Percentiles rank a stretch among this genome's conserved stretches.
Conservation (phyloP, 2,888 invertebrate species). For the Crematogaster levior region DNA sequence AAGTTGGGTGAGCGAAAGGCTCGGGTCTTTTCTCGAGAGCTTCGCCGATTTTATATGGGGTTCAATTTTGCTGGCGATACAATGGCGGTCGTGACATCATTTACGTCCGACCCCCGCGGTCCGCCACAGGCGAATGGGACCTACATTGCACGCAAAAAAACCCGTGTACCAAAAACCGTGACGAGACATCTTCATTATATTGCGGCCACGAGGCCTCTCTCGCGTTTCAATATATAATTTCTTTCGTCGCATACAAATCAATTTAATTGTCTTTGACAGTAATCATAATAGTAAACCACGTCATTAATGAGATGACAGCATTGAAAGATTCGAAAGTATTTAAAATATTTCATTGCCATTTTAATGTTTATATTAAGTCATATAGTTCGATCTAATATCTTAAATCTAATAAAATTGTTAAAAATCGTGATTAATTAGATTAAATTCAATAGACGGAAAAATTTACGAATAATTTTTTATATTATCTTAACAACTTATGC, state of each 20-base stretch:
- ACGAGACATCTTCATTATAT: slow-evolving; percentile 83
- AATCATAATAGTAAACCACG: neutral
- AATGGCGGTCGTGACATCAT: slow-evolving; percentile 81
- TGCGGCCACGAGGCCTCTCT: slow-evolving; percentile 74
- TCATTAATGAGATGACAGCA: neutral
- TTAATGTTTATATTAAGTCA: too few relatives aligned
- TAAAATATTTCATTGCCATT: neutral
- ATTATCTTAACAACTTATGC: neutral
- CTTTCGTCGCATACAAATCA: slow-evolving; percentile 49
- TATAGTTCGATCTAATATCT: too few relatives aligned
- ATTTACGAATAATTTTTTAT: neutral
- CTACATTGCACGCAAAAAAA: slow-evolving; percentile 70
- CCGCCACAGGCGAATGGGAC: slow-evolving; percentile 78
- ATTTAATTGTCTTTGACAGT: neutral
- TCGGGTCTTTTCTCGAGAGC: slow-evolving; percentile 64
- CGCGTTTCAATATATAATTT: slow-evolving; percentile 1
- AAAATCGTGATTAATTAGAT: too few relatives aligned
- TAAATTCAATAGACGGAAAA: neutral
- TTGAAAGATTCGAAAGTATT: neutral
- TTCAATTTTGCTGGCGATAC: slow-evolving; percentile 73
- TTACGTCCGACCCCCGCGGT: slow-evolving; percentile 81
- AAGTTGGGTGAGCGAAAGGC: slow-evolving; percentile 52
- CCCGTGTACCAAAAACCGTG: slow-evolving; percentile 71
- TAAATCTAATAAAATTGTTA: too few relatives aligned
- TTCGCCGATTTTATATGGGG: slow-evolving; percentile 74